Conservation (phyloP, 2,113 vertebrate species). For the Martes martes region DNA sequence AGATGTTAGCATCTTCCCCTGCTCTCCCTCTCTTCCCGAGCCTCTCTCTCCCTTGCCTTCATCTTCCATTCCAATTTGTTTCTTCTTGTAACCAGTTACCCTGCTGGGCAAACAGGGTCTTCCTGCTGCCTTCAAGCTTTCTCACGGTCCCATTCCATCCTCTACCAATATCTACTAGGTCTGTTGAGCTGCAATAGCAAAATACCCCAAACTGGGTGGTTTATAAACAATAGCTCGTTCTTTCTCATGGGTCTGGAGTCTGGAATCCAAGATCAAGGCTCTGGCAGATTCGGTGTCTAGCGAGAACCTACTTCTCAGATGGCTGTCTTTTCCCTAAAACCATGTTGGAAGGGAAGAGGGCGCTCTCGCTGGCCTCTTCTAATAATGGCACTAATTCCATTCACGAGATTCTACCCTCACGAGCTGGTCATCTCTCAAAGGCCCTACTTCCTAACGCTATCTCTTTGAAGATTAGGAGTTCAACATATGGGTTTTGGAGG, state of each 20-base stretch:
- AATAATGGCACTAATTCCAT: background rate
- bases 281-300: background rate
- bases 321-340: background rate
- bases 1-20: background rate
- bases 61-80: background rate
- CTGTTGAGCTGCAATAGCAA: background rate
- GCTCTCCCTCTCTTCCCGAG: too few relatives aligned
- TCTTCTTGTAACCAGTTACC: background rate
- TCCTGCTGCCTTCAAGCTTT: background rate
- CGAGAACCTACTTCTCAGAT: background rate
- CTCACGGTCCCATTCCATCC: background rate
- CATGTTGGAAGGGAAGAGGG: background rate
- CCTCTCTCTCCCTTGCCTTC: background rate
- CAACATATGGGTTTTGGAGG: background rate
- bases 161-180: background rate
- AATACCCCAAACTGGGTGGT: background rate
- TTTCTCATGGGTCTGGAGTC: background rate
- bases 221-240: background rate
- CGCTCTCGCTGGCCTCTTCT: background rate
- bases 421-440: background rate
- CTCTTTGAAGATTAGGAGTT: background rate
- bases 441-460: background rate
- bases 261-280: background rate
- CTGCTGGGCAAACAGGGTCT: background rate
- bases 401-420: background rate